These are phyloP conservation scores for Palythoa heliodiscus DNA, from an alignment of 92 coral and sea anemone species.

Conservation along the genomic window DNA sequence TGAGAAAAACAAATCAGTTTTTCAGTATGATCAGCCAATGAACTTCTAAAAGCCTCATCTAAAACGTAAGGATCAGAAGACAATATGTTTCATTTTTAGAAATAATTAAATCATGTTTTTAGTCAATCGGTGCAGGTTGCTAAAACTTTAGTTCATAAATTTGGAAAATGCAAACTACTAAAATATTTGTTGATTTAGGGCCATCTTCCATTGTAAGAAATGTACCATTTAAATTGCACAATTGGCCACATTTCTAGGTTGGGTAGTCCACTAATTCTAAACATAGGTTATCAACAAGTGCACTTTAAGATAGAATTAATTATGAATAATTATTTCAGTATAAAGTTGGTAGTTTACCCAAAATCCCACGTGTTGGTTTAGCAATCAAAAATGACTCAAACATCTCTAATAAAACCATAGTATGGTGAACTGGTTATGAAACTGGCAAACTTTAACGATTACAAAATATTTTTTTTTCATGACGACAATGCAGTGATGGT, in stretches of 20 bases:
- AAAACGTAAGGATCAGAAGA: slow-evolving; percentile 42
- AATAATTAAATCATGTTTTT: not conserved
- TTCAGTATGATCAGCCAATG: slow-evolving; percentile 14
- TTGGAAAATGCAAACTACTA: not conserved
- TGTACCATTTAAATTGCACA: not conserved
- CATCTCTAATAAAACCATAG: not conserved
- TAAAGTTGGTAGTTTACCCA: not conserved
- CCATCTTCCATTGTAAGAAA: not conserved
- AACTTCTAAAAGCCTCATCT: slow-evolving; percentile 37
- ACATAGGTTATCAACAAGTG: not conserved
- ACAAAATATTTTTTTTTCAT: too few species aligned
- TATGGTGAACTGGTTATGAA: not conserved
- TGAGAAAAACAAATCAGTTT: not conserved
- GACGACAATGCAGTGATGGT: too few species aligned
- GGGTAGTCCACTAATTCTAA: not conserved
- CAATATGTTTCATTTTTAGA: slow-evolving; percentile 15
- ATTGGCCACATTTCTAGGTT: not conserved
- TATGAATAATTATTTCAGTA: not conserved
- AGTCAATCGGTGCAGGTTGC: not conserved
- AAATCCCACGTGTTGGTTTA: not conserved
- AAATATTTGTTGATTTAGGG: not conserved
- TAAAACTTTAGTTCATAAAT: not conserved
- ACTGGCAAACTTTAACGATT: too few species aligned
- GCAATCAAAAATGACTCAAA: not conserved
- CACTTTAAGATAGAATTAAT: not conserved